Conservation (phyloP, 2,888 invertebrate species). For the Cotesia congregata region DNA sequence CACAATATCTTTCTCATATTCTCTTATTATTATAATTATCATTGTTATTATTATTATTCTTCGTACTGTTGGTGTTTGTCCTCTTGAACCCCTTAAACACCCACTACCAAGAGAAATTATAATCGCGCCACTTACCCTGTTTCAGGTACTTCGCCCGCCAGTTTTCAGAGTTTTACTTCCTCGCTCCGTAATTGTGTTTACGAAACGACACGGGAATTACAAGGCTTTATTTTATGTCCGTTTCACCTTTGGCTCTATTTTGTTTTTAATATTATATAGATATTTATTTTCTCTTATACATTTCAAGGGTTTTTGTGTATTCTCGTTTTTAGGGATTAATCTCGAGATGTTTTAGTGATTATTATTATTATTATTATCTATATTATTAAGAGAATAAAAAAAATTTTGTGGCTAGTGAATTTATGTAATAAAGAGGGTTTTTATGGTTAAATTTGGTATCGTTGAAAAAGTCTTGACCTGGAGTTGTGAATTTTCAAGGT, state of each 20-base stretch:
- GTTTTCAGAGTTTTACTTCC: constrained; percentile 28
- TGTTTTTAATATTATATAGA: constrained; percentile 2
- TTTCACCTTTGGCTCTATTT: constrained; percentile 10
- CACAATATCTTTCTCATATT: background rate
- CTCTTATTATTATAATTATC: background rate
- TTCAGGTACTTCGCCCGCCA: constrained; percentile 32
- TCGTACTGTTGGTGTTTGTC: background rate
- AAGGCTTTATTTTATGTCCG: constrained; percentile 49
- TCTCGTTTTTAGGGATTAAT: background rate
- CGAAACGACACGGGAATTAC: constrained; percentile 54
- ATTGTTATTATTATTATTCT: background rate
- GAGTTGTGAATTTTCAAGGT: no score
- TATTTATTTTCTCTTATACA: background rate
- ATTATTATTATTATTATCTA: no score
- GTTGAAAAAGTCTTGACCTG: no score
- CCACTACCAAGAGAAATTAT: constrained; percentile 56
- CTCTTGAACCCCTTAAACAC: constrained; percentile 1
- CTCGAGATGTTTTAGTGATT: background rate
- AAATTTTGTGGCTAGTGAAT: no score
- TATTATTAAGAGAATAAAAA: no score
- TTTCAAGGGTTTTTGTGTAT: background rate
- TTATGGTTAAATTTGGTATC: no score
- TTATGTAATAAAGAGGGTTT: no score
- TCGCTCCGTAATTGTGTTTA: constrained; percentile 59
- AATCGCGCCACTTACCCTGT: constrained; percentile 62